Evolutionary conservation across 2,888 invertebrate genomes (phyloP), one percentile per base, ranked within the genome.

Genomic region (Seira sanloemensis): DNA sequence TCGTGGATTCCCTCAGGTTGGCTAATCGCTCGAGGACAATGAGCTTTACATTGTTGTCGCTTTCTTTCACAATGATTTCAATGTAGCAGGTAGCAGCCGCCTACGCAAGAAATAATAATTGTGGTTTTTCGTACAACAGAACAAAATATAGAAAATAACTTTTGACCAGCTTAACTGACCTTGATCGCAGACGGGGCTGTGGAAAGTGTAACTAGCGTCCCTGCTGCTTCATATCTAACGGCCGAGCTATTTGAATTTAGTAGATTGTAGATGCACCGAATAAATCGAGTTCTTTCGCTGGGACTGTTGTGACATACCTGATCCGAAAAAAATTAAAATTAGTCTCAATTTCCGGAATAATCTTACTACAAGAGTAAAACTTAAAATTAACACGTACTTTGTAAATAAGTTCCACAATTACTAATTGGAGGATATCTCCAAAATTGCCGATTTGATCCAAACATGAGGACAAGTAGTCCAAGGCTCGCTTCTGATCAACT

Each of bases 1-100:
- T 93, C 21, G 96, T 95, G 90, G 95, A 94, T 86, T 96, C 97
- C 87, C 95, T 95, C 91, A 99, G 93, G 0, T 96, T 96, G 88
- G 97, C 95, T 86, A 99, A 93, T 21, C 98, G 94, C 90, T 98
- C 98, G 90, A 99, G 93, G 7, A 99, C 99, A 90, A 99, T 99
- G 81, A 99, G 93, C 92, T 99, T 99, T 18, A 99, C 99, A 92
- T 99, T 99, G 92, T 99, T 99, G 92, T 99, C 99, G 92, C 98
- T 98, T 91, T 99, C 99, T 92, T 99, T 99, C n/a, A 99, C 96
- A 86, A 99, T 97, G 89, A 99, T 92, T 91, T 99, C 99, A 90
- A 99, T 99, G 92, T 99, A 99, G 91, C 98, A 98, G 54, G 96
- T 96, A 1, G 99, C 99, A 0, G 99, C 99, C 27, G 98, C 98